A percentile compares a stretch with the other conserved stretches of the same genome.
Evolutionary conservation across 2,888 invertebrate genomes (phyloP).

Genomic region (Diaphora mendica): DNA sequence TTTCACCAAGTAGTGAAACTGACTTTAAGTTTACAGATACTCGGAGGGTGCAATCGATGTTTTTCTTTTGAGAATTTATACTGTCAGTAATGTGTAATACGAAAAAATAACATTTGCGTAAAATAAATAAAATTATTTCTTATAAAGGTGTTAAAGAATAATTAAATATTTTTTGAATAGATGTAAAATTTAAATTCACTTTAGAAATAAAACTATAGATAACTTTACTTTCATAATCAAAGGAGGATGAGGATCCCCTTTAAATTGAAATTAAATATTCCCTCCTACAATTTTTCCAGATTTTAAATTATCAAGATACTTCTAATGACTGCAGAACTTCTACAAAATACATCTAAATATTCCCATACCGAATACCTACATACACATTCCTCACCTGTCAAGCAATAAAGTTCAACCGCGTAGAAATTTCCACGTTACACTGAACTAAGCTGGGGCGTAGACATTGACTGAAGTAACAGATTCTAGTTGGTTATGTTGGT

Average conservation of each 20-base stretch:
- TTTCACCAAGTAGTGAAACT: too few species aligned
- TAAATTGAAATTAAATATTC: neutral
- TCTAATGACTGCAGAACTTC: neutral
- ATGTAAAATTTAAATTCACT: neutral
- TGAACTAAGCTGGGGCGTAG: slow-evolving; percentile 54
- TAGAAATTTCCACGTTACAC: slow-evolving; percentile 61
- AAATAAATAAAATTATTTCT: too few species aligned
- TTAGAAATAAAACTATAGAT: neutral
- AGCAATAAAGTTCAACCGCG: slow-evolving; percentile 60
- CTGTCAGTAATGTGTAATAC: neutral
- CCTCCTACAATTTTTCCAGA: neutral
- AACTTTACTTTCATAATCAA: neutral
- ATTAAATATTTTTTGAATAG: too few species aligned
- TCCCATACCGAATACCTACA: neutral
- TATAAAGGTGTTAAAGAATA: too few species aligned
- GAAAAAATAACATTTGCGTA: neutral
- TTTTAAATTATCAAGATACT: neutral
- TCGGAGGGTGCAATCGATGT: too few species aligned
- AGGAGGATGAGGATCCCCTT: neutral
- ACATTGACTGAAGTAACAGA: slow-evolving; percentile 75
- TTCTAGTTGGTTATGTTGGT: slow-evolving; percentile 58
- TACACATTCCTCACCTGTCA: slow-evolving; percentile 58
- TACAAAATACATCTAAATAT: neutral
- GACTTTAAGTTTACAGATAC: too few species aligned
- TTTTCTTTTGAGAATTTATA: neutral